Conservation (phyloP, 2,113 vertebrate genomes). For the Menidia beryllina region DNA sequence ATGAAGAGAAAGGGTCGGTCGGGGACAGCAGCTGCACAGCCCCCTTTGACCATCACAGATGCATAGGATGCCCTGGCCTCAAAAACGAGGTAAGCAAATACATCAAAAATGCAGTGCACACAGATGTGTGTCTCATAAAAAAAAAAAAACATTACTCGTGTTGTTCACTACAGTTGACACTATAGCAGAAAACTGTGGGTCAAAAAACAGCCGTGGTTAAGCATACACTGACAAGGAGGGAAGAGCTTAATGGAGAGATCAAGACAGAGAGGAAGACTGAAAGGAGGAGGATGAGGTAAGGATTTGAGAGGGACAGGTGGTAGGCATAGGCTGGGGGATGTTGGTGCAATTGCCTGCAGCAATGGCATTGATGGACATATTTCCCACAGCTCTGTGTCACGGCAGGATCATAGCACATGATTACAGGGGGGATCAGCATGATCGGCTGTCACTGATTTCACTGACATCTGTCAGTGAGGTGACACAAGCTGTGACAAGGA, state of each 20-base stretch:
- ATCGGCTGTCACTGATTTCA: slow-evolving; percentile 92
- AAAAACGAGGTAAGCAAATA: slow-evolving; percentile 55
- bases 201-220: slow-evolving; percentile 21
- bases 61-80: slow-evolving; percentile 46
- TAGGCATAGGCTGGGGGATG: slow-evolving; percentile 45
- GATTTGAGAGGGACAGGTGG: slow-evolving; percentile 30
- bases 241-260: slow-evolving; percentile 51
- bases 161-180: background rate
- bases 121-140: background rate
- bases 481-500: slow-evolving; percentile 89
- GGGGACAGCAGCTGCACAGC: slow-evolving; percentile 64
- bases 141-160: background rate
- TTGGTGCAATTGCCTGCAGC: slow-evolving; percentile 61
- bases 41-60: slow-evolving; percentile 52
- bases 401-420: slow-evolving; percentile 83
- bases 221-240: slow-evolving; percentile 7
- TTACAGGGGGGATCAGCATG: slow-evolving; percentile 87
- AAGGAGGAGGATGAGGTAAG: slow-evolving; percentile 1
- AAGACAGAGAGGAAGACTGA: slow-evolving; percentile 13
- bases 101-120: background rate
- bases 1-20: slow-evolving; percentile 44
- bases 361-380: slow-evolving; percentile 56
- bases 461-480: slow-evolving; percentile 93
- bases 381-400: slow-evolving; percentile 82
- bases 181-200: slow-evolving; percentile 17